Evolutionary conservation across 53 echinoderm and acorn worm species (phyloP), one percentile per base, ranked within the genome.

Genomic region (Henricia sp.): DNA sequence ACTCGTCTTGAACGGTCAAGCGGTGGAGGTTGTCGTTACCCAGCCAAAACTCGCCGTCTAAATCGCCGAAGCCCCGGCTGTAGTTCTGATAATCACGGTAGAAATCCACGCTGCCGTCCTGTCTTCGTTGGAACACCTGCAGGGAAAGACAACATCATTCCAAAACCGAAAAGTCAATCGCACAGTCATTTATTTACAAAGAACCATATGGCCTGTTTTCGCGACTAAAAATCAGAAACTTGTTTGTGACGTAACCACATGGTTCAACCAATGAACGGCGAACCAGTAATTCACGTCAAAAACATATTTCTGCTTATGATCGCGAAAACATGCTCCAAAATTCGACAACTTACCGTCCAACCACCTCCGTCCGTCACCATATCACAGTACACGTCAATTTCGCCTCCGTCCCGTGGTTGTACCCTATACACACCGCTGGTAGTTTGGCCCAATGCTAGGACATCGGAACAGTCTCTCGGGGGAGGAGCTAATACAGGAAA

Each of bases 1-100:
- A 97, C 20, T 92, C 90, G 51, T 90, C 92, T 77, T 97, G 99
- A 0, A 59, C 21, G 14, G 92, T 86, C 55, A 97, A 71, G 2
- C 84, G 88, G 27, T 87, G 89, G 19, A 97, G 67, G 26, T 86
- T 86, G 50, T 94, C 99, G 28, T 95, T 90, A 2, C 99, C 99
- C 21, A 97, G 59, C 99, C 99, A 97, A 69, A 92, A 94, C 46
- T 94, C 94, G 2, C 66, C 62, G 24, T 86, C 75, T n/a, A 92
- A 72, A 24, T 90, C 50, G 19, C 99, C 99, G 50, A 97, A 97
- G 0, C 99, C 99, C 20, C 88, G 82, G 4, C 90, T 84, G 56
- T 96, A 96, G 28, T 77, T 84, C 6, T 82, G 94, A 68, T 54
- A 89, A 24, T 69, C 62, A 4, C 84, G 90, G 44, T 83, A 87